Percentiles rank a stretch among this genome's conserved stretches.
Conservation (phyloP, 2,888 invertebrate genomes). For the Thera britannica region DNA sequence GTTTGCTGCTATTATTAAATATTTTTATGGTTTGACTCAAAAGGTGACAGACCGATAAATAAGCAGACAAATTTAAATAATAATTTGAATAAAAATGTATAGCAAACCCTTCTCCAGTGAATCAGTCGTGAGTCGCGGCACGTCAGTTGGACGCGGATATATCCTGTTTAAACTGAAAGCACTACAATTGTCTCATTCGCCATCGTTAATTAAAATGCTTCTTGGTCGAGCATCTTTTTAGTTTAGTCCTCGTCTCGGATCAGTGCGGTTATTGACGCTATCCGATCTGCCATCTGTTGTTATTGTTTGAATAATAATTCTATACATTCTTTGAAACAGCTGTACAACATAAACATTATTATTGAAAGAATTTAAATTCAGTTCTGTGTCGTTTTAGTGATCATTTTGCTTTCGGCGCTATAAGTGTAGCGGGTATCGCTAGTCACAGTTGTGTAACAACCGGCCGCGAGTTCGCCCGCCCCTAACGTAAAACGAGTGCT, state of each 20-base stretch:
- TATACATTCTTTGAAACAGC: slow-evolving; percentile 20
- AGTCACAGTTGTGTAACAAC: slow-evolving; percentile 70
- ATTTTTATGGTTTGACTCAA: slow-evolving; percentile 8
- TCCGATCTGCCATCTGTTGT: slow-evolving; percentile 15
- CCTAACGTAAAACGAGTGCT: slow-evolving; percentile 48
- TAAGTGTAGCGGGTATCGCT: slow-evolving; percentile 51
- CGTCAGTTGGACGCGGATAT: slow-evolving; percentile 65
- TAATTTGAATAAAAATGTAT: slow-evolving; percentile 7
- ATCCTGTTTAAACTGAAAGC: slow-evolving; percentile 81
- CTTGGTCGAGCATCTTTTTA: slow-evolving; percentile 57
- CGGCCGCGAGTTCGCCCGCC: slow-evolving; percentile 72
- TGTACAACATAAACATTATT: slow-evolving; percentile 17
- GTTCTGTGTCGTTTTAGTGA: slow-evolving; percentile 42
- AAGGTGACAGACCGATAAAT: slow-evolving; percentile 18
- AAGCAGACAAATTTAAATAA: background rate
- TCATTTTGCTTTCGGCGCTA: slow-evolving; percentile 39
- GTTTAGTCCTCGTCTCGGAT: slow-evolving; percentile 57
- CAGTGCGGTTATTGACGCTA: slow-evolving; percentile 36
- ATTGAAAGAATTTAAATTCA: slow-evolving; percentile 35
- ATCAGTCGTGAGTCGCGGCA: slow-evolving; percentile 33
- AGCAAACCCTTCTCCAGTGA: slow-evolving; percentile 10
- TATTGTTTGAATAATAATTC: slow-evolving; percentile 29
- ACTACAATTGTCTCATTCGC: slow-evolving; percentile 66
- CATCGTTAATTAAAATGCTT: slow-evolving; percentile 72
- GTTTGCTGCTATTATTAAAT: slow-evolving; percentile 5